phyloP scores from a whole-genome alignment of 2,888 invertebrate species.

The Polymixis lichenea region DNA sequence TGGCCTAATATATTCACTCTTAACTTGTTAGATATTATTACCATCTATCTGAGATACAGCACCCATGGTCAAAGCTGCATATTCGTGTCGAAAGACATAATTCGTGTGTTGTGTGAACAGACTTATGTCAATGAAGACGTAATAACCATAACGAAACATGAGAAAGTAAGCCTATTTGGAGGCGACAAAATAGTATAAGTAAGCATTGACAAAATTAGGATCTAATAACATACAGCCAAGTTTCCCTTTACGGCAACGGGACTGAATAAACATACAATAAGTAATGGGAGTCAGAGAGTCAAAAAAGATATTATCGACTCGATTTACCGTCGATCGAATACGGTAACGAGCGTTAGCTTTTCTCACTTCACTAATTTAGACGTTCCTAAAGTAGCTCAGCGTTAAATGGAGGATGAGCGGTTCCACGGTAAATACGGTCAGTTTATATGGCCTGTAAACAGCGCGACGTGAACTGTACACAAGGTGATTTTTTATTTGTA shows the following conservation, averaged over 20 bases:
- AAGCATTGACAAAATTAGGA: slow-evolving; percentile 81
- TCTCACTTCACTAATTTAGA: slow-evolving; percentile 90
- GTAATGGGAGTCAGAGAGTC: slow-evolving; percentile 81
- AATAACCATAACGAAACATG: slow-evolving; percentile 79
- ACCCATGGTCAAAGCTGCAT: slow-evolving; percentile 15
- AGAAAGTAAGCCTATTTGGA: slow-evolving; percentile 78
- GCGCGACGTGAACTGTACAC: slow-evolving; percentile 89
- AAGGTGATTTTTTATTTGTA: slow-evolving; percentile 88
- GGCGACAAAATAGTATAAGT: slow-evolving; percentile 79
- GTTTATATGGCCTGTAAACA: slow-evolving; percentile 88
- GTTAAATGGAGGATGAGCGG: slow-evolving; percentile 88
- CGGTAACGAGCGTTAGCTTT: slow-evolving; percentile 88
- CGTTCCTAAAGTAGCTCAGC: slow-evolving; percentile 88
- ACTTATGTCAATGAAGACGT: slow-evolving; percentile 76
- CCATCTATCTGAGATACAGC: slow-evolving; percentile 1
- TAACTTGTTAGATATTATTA: slow-evolving; percentile 3
- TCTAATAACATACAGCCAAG: slow-evolving; percentile 80
- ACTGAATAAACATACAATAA: slow-evolving; percentile 85
- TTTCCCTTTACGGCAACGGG: slow-evolving; percentile 82
- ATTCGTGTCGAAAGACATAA: slow-evolving; percentile 38
- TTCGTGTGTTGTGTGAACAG: slow-evolving; percentile 68
- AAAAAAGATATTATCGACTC: slow-evolving; percentile 87
- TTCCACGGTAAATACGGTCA: slow-evolving; percentile 86
- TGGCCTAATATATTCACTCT: slow-evolving; percentile 17
- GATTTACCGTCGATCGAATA: slow-evolving; percentile 87